Base-by-base conservation (phyloP, 2,113 vertebrate genomes). In the Cairina moschata region DNA sequence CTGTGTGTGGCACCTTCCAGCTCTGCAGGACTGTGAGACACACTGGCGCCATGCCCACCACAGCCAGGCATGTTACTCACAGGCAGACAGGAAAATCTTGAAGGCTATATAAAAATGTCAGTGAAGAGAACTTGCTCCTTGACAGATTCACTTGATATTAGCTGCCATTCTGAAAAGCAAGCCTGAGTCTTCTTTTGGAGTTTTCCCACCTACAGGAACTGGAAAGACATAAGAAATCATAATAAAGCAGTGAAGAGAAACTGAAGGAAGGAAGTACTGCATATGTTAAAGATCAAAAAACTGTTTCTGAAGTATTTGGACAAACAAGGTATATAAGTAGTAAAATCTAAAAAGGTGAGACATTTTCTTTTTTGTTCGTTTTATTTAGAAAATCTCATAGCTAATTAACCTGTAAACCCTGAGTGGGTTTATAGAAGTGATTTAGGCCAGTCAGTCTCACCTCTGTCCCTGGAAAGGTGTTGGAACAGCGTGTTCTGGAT, bases 161-260 rank as follows among this genome's bases (percentile, higher is more conserved):
- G 54, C 14, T 46, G 62, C 20, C 36, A 31, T 44, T 68, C 34
- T 13, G 48, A 89, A 77, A 44, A 82, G 54, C 40, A 63, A 59
- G 66, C 28, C 20, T 44, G 21, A 5, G 1, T 29, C 52, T 34
- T 66, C 31, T 31, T 60, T 58, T n/a, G 52, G 55, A 4, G 10
- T 32, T 75, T 58, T 62, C 44, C 65, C 4, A 0, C 9, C 44
- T 34, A 18, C 20, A 87, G 29, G n/a, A 29, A 56, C 23, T 56
- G 36, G 52, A 31, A 40, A 55, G 34, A 42, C 21, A 60, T 48
- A 48, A 48, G 21, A 48, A 48, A 48, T 48, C 38, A 34, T 69
- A 71, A 73, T 75, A 86, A 91, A 84, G 63, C 60, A 85, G 58
- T 84, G 84, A 95, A 80, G n/a, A 86, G 46, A 91, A 91, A 78